phyloP scores from a whole-genome alignment of 2,888 invertebrate species.

The Leuctra nigra region DNA sequence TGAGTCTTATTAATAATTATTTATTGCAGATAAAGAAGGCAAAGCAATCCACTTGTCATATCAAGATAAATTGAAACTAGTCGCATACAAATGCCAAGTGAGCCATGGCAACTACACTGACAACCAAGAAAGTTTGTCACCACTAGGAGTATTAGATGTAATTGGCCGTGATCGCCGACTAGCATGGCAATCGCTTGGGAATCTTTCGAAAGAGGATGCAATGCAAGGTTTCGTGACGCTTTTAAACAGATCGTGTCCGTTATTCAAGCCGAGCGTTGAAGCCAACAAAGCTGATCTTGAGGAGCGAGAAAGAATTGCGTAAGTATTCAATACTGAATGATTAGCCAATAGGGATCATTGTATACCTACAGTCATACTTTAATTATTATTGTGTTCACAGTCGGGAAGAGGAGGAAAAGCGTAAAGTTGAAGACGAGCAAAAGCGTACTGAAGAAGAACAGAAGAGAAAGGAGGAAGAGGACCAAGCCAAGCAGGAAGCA shows the following conservation, averaged over 20 bases:
- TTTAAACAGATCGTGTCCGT: constrained; percentile 78
- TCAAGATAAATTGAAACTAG: constrained; percentile 83
- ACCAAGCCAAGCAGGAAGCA: constrained; percentile 53
- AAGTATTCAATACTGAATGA: too few species aligned
- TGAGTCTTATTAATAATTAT: constrained; percentile 20
- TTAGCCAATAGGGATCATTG: too few species aligned
- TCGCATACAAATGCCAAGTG: constrained; percentile 90
- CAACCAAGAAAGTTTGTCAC: constrained; percentile 61
- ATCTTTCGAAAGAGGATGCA: constrained; percentile 77
- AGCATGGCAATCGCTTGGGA: constrained; percentile 90
- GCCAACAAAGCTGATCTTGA: constrained; percentile 85
- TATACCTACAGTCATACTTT: background rate
- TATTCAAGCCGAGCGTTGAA: constrained; percentile 85
- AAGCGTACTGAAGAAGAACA: constrained; percentile 47
- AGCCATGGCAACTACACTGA: constrained; percentile 65
- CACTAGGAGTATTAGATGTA: constrained; percentile 88
- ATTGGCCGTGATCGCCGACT: constrained; percentile 86
- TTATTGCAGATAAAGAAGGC: constrained; percentile 85
- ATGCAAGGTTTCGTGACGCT: constrained; percentile 89
- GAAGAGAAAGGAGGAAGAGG: constrained; percentile 54
- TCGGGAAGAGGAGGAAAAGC: constrained; percentile 47
- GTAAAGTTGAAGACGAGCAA: constrained; percentile 52
- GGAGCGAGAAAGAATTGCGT: constrained; percentile 61
- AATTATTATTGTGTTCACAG: constrained; percentile 19
- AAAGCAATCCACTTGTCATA: constrained; percentile 93